Percentiles rank a stretch among this genome's conserved stretches.
Conservation (phyloP, 2,113 vertebrate genomes). For the Corynorhinus townsendii region DNA sequence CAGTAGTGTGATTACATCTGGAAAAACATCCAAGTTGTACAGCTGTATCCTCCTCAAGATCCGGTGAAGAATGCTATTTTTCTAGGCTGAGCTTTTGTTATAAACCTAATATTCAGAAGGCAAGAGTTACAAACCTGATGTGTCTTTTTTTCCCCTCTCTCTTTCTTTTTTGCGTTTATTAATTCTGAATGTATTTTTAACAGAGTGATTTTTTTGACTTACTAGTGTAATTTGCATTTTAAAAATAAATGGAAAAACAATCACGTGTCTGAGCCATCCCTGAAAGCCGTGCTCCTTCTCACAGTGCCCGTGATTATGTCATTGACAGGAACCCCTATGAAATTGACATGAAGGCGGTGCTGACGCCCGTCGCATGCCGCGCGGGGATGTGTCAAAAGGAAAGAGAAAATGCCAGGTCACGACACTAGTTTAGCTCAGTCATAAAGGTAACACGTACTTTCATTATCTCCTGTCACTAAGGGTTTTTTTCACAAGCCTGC, state of each 20-base stretch:
- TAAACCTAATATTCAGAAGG: slow-evolving; percentile 84
- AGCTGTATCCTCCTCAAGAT: slow-evolving; percentile 85
- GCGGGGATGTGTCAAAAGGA: slow-evolving; percentile 58
- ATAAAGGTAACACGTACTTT: slow-evolving; percentile 63
- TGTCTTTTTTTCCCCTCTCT: slow-evolving; percentile 75
- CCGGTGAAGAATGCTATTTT: slow-evolving; percentile 88
- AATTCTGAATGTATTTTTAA: slow-evolving; percentile 90
- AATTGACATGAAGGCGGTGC: slow-evolving; percentile 64
- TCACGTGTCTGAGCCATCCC: slow-evolving; percentile 79
- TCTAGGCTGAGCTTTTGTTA: slow-evolving; percentile 88
- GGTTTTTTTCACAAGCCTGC: slow-evolving; percentile 60
- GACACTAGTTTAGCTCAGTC: slow-evolving; percentile 74
- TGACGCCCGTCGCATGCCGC: not conserved
- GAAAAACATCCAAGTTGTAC: slow-evolving; percentile 80
- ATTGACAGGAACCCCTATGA: slow-evolving; percentile 57
- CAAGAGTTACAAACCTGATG: slow-evolving; percentile 84
- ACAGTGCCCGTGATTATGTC: slow-evolving; percentile 27
- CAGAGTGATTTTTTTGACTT: slow-evolving; percentile 87
- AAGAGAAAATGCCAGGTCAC: slow-evolving; percentile 73
- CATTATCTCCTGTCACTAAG: slow-evolving; percentile 71
- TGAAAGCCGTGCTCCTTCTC: slow-evolving; percentile 64
- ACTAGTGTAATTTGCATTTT: slow-evolving; percentile 88
- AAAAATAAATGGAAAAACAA: slow-evolving; percentile 85
- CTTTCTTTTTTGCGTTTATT: slow-evolving; percentile 82
- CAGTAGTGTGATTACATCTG: slow-evolving; percentile 81